Evolutionary conservation across 2,113 vertebrate genomes (phyloP), one percentile per base, ranked within the genome.

Genomic region (Heloderma charlesbogerti): DNA sequence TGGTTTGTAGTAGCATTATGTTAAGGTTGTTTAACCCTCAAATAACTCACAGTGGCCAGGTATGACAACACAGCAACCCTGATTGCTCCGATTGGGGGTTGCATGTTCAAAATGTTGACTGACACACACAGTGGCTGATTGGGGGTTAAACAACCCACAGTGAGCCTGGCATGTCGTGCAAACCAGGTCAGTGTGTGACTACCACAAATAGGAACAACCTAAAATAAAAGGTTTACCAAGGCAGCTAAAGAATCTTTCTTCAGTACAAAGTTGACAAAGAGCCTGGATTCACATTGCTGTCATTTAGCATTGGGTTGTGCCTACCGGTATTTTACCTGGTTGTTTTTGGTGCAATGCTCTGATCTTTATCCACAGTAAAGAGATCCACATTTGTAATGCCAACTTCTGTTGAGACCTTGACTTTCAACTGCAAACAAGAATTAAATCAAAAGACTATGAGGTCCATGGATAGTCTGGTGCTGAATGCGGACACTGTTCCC

Each of bases 371-470:
- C 96, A 99, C 99, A 0, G 98, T 98, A 92, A 99, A 99, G 88
- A 99, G 98, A 95, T 99, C 99, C 67, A 99, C 99, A 88, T 98
- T 99, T 66, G 97, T 98, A 91, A 99, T 98, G 12, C 98, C 98
- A 89, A 99, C 99, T 96, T 99, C 98, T 5, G 99, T 99, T 88
- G 99, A 99, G 91, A 99, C 99, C 94, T 99, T 99, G 51, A 99
- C 98, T 97, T 99, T 99, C 18, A 99, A 97, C 99, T 99, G 94
- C 66, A 97, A 90, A 2, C 85, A 92, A 94, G 90, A 51, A 93
- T 2, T 9, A 94, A 0, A 95, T 51, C 29, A 69, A 51, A 5
- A 63, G 3, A 66, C 6, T 3, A 71, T 51, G 5, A 51, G n/a
- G 31, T 29, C 6, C 20, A 34, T 29, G 80, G 16, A 34, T 67